Percentiles rank a stretch among this genome's conserved stretches.
Evolutionary conservation across 2,797 vertebrate species (phyloP).

Genomic region (Pogoniulus pusillus): DNA sequence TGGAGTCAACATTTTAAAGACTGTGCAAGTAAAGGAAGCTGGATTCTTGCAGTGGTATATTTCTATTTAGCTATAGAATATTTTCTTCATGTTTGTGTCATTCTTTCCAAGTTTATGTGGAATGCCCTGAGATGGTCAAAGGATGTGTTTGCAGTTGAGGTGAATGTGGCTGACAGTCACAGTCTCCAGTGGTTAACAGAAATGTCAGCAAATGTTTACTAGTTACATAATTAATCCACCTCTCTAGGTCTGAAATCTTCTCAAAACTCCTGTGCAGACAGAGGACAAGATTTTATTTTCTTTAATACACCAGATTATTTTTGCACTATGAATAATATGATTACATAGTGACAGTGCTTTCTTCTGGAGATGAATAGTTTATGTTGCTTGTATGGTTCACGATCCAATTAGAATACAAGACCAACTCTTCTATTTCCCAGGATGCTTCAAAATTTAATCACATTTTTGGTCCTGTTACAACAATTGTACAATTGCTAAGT

Average conservation of each 20-base stretch:
- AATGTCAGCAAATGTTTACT: neutral
- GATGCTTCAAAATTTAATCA: neutral
- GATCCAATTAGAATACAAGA: neutral
- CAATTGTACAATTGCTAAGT: neutral
- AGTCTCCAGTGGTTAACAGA: neutral
- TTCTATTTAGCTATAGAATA: neutral
- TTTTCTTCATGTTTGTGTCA: neutral
- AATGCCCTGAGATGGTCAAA: neutral
- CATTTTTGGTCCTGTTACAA: neutral
- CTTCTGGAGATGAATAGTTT: neutral
- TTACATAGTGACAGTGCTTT: neutral
- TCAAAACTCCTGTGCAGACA: neutral
- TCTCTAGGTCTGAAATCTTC: neutral
- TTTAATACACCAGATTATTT: neutral
- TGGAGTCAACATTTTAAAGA: neutral
- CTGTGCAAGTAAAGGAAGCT: neutral
- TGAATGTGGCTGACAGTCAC: neutral
- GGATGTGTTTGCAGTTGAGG: fast-evolving
- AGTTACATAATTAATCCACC: neutral
- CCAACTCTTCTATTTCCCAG: neutral
- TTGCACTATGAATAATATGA: neutral
- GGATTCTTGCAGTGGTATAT: neutral
- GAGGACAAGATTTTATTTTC: neutral
- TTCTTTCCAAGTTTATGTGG: neutral
- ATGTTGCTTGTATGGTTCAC: neutral